phyloP scores from a whole-genome alignment of 2,113 vertebrate genomes.

The Stictonetta naevosa region DNA sequence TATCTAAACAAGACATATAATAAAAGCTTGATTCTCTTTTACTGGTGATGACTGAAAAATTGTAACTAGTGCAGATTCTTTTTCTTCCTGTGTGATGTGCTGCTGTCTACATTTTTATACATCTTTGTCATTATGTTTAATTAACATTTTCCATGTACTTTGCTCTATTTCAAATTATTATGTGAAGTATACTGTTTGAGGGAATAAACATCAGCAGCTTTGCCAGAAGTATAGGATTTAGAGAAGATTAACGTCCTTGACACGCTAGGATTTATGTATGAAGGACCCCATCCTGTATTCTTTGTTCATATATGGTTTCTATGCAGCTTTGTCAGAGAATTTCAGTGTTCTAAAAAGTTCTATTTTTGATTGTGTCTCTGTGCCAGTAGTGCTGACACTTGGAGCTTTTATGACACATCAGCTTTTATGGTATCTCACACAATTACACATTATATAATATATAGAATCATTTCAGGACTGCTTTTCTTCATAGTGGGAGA shows the following conservation, averaged over 20 bases:
- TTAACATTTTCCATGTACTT: background rate
- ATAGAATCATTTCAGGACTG: background rate
- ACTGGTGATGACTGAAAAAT: background rate
- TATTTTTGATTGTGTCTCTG: background rate
- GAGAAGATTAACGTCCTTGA: background rate
- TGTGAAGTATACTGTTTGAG: background rate
- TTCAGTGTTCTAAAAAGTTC: background rate
- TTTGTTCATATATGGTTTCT: background rate
- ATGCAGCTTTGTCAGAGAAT: background rate
- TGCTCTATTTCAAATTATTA: background rate
- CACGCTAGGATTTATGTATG: fast-evolving
- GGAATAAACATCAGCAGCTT: background rate
- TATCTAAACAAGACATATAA: background rate
- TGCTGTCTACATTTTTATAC: background rate
- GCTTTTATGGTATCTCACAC: background rate
- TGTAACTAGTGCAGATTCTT: background rate
- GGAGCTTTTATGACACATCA: background rate
- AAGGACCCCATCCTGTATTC: background rate
- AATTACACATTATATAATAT: background rate
- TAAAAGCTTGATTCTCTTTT: background rate
- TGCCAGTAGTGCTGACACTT: background rate
- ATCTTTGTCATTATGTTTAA: background rate
- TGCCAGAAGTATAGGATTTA: background rate
- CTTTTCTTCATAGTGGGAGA: background rate
- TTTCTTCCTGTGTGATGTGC: background rate